These are phyloP conservation scores for Thecophora atra DNA, from an alignment of 2,888 invertebrate genomes.

Conservation along the genomic window DNA sequence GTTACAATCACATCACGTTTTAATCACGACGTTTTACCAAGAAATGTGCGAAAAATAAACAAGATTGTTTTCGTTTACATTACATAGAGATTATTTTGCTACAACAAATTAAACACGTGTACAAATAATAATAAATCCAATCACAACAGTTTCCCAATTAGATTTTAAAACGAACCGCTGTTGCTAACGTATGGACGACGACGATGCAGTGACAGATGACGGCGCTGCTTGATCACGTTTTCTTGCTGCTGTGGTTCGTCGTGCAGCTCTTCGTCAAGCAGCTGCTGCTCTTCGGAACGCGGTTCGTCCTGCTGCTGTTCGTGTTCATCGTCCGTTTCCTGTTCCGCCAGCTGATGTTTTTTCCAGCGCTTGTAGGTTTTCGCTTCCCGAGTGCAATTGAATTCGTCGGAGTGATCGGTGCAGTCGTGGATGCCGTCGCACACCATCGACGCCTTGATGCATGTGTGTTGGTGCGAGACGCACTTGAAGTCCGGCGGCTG, in stretches of 20 bases:
- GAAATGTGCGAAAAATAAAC: conserved; percentile 1
- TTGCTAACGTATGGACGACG: conserved; percentile 36
- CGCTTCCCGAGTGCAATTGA: conserved; percentile 66
- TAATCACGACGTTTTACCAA: too few species aligned
- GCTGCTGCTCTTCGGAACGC: conserved; percentile 24
- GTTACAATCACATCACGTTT: too few species aligned
- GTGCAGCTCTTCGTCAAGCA: conserved; percentile 23
- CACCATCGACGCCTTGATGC: conserved; percentile 60
- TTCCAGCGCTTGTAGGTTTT: conserved; percentile 58
- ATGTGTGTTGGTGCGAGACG: conserved; percentile 64
- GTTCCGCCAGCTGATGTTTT: conserved; percentile 49
- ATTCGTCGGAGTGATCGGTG: conserved; percentile 73
- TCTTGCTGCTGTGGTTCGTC: conserved; percentile 22
- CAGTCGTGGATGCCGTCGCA: conserved; percentile 71
- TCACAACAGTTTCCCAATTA: conserved; percentile 23
- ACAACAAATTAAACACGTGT: conserved; percentile 30
- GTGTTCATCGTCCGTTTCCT: background rate
- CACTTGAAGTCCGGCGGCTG: conserved; percentile 64
- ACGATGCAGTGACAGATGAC: conserved; percentile 10
- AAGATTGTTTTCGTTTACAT: background rate
- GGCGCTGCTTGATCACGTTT: conserved; percentile 15
- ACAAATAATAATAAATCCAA: conserved; percentile 36
- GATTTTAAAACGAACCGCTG: conserved; percentile 62
- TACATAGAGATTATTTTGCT: conserved; percentile 20
- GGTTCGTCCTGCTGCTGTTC: background rate